These are phyloP conservation scores for Gila orcuttii DNA, from an alignment of 2,113 vertebrate genomes.

Conservation along the genomic window DNA sequence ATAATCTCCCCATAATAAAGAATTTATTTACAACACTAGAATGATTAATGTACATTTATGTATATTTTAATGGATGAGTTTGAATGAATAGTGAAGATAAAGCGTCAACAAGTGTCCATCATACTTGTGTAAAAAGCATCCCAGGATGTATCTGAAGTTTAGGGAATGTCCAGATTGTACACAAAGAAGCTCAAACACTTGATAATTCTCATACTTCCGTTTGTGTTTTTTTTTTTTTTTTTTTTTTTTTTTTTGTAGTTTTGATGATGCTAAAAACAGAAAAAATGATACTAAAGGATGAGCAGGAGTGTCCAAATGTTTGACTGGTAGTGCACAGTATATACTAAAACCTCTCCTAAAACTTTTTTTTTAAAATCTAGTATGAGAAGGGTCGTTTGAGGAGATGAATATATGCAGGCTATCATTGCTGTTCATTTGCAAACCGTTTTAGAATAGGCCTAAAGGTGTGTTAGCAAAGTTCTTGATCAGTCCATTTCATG, in stretches of 20 bases:
- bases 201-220: too few species aligned
- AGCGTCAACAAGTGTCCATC: background rate
- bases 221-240: background rate
- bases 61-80: background rate
- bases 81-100: background rate
- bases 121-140: background rate
- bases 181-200: background rate
- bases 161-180: background rate
- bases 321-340: background rate
- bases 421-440: constrained; percentile 23
- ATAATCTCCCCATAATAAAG: background rate
- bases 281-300: background rate
- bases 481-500: constrained; percentile 49
- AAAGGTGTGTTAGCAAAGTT: constrained; percentile 47
- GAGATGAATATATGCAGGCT: background rate
- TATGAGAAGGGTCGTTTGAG: background rate
- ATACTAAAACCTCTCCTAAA: background rate
- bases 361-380: background rate
- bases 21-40: background rate
- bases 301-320: background rate
- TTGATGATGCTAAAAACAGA: too few species aligned
- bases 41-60: background rate
- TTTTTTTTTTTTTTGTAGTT: too few species aligned
- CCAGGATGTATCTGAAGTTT: background rate
- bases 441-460: constrained; percentile 6